These are phyloP conservation scores for Asarcornis scutulata DNA, from an alignment of 2,113 vertebrate genomes.

Conservation along the genomic window DNA sequence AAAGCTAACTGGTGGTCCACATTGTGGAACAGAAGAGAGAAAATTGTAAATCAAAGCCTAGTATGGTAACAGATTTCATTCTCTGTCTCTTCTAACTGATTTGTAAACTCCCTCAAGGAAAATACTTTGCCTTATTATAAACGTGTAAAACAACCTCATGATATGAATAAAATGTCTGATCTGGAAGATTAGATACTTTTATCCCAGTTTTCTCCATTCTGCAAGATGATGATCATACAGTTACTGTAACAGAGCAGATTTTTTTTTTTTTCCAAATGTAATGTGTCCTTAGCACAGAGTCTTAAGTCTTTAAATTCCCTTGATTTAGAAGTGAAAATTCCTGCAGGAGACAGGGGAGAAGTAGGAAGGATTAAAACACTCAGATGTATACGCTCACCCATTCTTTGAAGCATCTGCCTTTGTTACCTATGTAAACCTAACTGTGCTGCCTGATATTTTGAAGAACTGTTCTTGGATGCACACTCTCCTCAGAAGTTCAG, in stretches of 20 bases:
- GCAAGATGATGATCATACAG: not conserved
- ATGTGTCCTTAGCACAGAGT: not conserved
- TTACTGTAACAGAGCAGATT: not conserved
- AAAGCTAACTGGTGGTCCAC: not conserved
- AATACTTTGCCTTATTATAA: not conserved
- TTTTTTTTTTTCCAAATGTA: not conserved
- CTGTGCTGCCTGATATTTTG: not conserved
- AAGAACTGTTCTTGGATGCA: not conserved
- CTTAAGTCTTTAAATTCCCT: not conserved
- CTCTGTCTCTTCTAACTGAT: not conserved
- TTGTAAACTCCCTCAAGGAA: conserved; percentile 10
- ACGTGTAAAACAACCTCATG: not conserved
- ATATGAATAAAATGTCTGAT: not conserved
- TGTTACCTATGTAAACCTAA: not conserved
- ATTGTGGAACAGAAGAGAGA: not conserved
- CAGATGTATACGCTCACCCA: not conserved
- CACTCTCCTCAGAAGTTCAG: not conserved
- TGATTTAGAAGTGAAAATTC: not conserved
- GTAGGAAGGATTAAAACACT: not conserved
- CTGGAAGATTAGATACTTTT: not conserved
- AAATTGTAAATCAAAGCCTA: not conserved
- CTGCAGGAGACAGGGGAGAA: not conserved
- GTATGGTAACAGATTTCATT: not conserved
- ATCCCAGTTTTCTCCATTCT: not conserved
- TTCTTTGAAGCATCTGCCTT: not conserved